These are phyloP conservation scores for Echeneis naucrates DNA, from an alignment of 2,797 vertebrate species.

Conservation along the genomic window DNA sequence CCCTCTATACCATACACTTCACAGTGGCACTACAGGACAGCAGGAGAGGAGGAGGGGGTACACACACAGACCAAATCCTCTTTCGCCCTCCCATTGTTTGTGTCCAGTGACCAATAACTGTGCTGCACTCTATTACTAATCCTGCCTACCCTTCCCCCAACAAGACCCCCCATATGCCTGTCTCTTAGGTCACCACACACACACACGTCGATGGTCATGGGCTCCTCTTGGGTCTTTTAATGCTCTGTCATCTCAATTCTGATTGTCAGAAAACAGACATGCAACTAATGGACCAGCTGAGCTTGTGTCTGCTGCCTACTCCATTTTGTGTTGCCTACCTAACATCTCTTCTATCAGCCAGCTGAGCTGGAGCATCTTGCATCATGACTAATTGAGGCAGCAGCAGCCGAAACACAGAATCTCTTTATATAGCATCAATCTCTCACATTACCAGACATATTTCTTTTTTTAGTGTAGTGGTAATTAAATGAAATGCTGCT, in stretches of 20 bases:
- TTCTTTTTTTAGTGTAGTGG: conserved; percentile 14
- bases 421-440: conserved; percentile 40
- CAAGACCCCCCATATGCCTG: conserved; percentile 70
- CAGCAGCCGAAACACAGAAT: conserved; percentile 1
- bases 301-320: conserved; percentile 82
- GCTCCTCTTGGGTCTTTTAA: conserved; percentile 81
- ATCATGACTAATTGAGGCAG: conserved; percentile 42
- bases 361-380: conserved; percentile 69
- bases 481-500: conserved; percentile 53
- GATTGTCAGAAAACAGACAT: conserved; percentile 82
- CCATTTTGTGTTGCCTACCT: conserved; percentile 77
- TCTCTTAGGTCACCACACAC: conserved; percentile 73
- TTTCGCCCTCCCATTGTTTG: conserved; percentile 85
- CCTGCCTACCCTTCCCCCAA: conserved; percentile 76
- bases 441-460: conserved; percentile 9
- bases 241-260: conserved; percentile 82
- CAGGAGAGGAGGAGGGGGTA: conserved; percentile 71
- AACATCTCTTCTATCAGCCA: conserved; percentile 78
- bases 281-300: conserved; percentile 84
- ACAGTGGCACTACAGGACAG: conserved; percentile 67
- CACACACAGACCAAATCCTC: conserved; percentile 78
- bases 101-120: conserved; percentile 85
- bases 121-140: conserved; percentile 80
- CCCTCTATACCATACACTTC: conserved; percentile 66
- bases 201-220: conserved; percentile 67